These are phyloP conservation scores for Molorchus minor DNA, from an alignment of 2,888 invertebrate genomes.

Conservation along the genomic window DNA sequence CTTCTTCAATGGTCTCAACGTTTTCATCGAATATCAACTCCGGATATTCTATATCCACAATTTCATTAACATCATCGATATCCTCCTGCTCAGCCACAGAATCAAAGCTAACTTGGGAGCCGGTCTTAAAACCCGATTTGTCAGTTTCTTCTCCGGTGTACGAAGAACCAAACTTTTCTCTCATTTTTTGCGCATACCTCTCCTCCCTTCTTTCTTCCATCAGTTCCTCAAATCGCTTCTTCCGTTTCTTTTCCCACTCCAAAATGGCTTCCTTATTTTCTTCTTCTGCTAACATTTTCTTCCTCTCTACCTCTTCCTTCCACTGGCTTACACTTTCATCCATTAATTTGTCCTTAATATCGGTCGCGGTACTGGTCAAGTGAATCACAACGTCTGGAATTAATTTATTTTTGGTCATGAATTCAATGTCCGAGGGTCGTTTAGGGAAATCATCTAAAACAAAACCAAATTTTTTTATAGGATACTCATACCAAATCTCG, in stretches of 20 bases:
- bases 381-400: conserved; percentile 70
- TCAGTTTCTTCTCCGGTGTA: conserved; percentile 14
- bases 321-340: conserved; percentile 48
- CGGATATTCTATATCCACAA: conserved; percentile 58
- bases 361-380: conserved; percentile 57
- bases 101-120: conserved; percentile 56
- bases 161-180: conserved; percentile 30
- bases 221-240: conserved; percentile 48
- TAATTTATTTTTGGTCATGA: conserved; percentile 62
- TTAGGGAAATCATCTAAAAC: conserved; percentile 72
- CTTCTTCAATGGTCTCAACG: conserved; percentile 66
- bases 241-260: conserved; percentile 51
- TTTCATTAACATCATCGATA: conserved; percentile 61
- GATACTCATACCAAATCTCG: conserved; percentile 67
- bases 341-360: conserved; percentile 47
- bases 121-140: neutral
- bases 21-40: conserved; percentile 61
- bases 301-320: conserved; percentile 61
- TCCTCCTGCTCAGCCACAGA: conserved; percentile 66
- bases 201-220: conserved; percentile 52
- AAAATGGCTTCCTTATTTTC: conserved; percentile 37
- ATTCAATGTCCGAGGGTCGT: conserved; percentile 65
- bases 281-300: conserved; percentile 40
- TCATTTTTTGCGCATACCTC: conserved; percentile 48
- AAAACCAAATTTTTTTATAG: conserved; percentile 65